These are phyloP conservation scores for Plectrocnemia conspersa DNA, from an alignment of 1,140 invertebrate species.

Conservation along the genomic window DNA sequence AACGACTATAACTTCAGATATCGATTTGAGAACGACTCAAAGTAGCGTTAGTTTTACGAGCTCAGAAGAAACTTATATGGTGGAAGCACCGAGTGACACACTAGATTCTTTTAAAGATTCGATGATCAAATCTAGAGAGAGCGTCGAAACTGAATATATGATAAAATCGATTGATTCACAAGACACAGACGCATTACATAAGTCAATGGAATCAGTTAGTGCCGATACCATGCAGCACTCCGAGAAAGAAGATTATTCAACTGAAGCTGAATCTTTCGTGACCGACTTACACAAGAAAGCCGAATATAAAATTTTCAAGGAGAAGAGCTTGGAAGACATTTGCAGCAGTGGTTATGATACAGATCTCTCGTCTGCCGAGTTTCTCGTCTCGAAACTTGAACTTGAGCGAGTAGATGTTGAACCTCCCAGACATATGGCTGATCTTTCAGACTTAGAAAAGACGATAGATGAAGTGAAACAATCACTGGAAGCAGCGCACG, in stretches of 20 bases:
- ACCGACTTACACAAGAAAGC: constrained; percentile 47
- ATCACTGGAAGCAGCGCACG: constrained; percentile 60
- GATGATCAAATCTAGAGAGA: constrained; percentile 55
- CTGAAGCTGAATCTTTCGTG: constrained; percentile 49
- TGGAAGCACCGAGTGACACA: constrained; percentile 39
- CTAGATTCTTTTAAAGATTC: constrained; percentile 50
- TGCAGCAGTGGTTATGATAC: constrained; percentile 60
- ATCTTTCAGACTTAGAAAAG: constrained; percentile 54
- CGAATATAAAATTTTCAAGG: constrained; percentile 48
- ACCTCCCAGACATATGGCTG: constrained; percentile 45
- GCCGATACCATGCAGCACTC: constrained; percentile 51
- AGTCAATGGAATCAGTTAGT: constrained; percentile 51
- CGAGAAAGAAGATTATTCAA: constrained; percentile 43
- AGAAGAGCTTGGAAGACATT: constrained; percentile 54
- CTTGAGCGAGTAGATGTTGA: constrained; percentile 47
- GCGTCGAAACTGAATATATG: constrained; percentile 51
- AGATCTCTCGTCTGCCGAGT: constrained; percentile 62
- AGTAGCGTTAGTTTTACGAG: constrained; percentile 27
- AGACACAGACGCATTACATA: constrained; percentile 49
- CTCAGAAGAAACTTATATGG: constrained; percentile 41
- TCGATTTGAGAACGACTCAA: constrained; percentile 27
- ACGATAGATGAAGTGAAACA: constrained; percentile 67
- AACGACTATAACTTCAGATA: constrained; percentile 27
- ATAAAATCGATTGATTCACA: constrained; percentile 50
- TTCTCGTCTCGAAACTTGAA: constrained; percentile 53